Evolutionary conservation across 2,113 vertebrate species (phyloP), one percentile per base, ranked within the genome.

Genomic region (Clupea harengus): DNA sequence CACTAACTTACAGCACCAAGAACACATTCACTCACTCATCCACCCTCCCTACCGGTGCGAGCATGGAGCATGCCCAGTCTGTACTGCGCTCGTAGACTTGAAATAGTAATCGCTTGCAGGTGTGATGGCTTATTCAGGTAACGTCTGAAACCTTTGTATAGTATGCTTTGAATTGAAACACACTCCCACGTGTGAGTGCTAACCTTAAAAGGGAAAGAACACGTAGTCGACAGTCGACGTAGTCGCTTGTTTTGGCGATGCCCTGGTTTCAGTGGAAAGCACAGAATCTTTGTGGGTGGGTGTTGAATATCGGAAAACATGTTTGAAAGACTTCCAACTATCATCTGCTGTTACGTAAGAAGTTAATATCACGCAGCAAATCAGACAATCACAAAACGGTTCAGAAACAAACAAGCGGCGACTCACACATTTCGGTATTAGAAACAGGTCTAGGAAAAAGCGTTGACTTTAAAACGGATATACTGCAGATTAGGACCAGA

Each of bases 1-100:
- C 60, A 85, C 84, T 83, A 83, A 82, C 85, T 67, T 18, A 54
- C 83, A 85, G 22, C 54, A 47, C 28, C 83, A 60, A 32, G 72
- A 45, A 49, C 82, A 86, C 81, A 72, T 64, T 49, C 87, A 45
- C 82, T 15, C 86, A n/a, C 75, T 78, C 60, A 75, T 50, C 50
- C 85, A 83, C 87, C 87, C 87, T 84, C 84, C 82, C 86, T 83
- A 52, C 82, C 50, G 32, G 20, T 47, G 15, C 32, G 82, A 84
- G 88, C 88, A 87, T 89, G 88, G 82, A 84, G 88, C 88, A 87
- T 89, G 88, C 88, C 80, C 86, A 87, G n/a, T 83, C n/a, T 44
- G 20, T 75, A 22, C 86, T 45, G 28, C 18, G 25, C 32, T 75
- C 78, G 25, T 60, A 52, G 7, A 28, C 85, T 78, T 25, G 64